Conservation (phyloP, 2,888 invertebrate genomes). For the Slavum lentiscoides region DNA sequence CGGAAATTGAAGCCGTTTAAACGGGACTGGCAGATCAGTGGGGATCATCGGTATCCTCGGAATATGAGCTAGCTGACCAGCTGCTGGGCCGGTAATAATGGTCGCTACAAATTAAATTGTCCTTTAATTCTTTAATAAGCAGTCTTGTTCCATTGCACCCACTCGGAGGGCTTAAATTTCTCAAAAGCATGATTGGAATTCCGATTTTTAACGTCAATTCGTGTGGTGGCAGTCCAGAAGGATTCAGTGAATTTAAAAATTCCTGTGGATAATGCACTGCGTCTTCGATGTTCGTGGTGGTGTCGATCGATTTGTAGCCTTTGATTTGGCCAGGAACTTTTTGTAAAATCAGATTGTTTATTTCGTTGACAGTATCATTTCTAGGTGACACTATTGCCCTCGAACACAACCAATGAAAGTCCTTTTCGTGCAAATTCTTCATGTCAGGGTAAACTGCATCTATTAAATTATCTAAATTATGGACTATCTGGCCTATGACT, state of each 20-base stretch:
- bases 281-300: neutral
- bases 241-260: too few species aligned
- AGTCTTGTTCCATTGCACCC: conserved; percentile 22
- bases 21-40: conserved; percentile 24
- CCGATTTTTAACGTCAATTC: too few species aligned
- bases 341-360: conserved; percentile 28
- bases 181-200: too few species aligned
- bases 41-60: conserved; percentile 23
- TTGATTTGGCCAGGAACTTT: neutral
- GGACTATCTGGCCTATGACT: too few species aligned
- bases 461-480: too few species aligned
- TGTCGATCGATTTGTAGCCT: neutral
- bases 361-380: conserved; percentile 6
- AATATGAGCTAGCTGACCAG: too few species aligned
- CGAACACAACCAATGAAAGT: too few species aligned
- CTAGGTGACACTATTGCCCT: conserved; percentile 2
- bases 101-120: conserved; percentile 29
- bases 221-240: too few species aligned
- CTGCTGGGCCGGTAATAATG: too few species aligned
- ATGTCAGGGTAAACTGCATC: too few species aligned
- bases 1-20: conserved; percentile 31
- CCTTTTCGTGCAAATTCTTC: too few species aligned
- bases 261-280: too few species aligned
- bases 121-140: conserved; percentile 16
- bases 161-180: conserved; percentile 15